Percentiles rank a stretch among this genome's conserved stretches.
Conservation (phyloP, 2,113 vertebrate genomes). For the Lasiurus cinereus region DNA sequence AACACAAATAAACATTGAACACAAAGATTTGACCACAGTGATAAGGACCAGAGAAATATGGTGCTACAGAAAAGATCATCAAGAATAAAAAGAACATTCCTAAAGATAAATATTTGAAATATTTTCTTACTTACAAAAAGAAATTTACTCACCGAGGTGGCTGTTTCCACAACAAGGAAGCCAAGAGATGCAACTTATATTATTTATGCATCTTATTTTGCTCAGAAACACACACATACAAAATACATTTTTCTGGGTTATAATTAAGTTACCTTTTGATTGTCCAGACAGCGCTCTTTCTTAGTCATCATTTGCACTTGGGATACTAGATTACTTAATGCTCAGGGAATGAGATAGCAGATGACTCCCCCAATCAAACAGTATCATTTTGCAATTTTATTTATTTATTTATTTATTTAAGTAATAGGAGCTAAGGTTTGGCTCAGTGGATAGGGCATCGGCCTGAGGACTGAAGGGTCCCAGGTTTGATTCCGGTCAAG, state of each 20-base stretch:
- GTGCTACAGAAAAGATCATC: not conserved
- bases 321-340: not conserved
- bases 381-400: not conserved
- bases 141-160: constrained; percentile 12
- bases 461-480: too few relatives aligned
- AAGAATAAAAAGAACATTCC: constrained; percentile 37
- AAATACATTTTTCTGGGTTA: constrained; percentile 27
- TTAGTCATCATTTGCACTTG: not conserved
- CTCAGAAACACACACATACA: not conserved
- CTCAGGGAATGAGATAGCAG: not conserved
- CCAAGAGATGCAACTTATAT: not conserved
- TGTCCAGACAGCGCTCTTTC: constrained; percentile 42
- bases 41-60: constrained; percentile 18
- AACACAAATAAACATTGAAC: constrained; percentile 57
- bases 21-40: not conserved
- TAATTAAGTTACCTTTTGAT: constrained; percentile 31
- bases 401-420: not conserved
- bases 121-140: constrained; percentile 59
- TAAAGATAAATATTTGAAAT: constrained; percentile 1
- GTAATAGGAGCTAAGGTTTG: constrained; percentile 11
- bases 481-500: too few relatives aligned
- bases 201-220: not conserved
- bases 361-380: constrained; percentile 3
- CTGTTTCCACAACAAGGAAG: constrained; percentile 47
- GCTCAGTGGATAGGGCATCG: too few relatives aligned